Percentiles rank a stretch among this genome's conserved stretches.
Conservation (phyloP, 2,797 vertebrate genomes). For the Pagetopsis macropterus region DNA sequence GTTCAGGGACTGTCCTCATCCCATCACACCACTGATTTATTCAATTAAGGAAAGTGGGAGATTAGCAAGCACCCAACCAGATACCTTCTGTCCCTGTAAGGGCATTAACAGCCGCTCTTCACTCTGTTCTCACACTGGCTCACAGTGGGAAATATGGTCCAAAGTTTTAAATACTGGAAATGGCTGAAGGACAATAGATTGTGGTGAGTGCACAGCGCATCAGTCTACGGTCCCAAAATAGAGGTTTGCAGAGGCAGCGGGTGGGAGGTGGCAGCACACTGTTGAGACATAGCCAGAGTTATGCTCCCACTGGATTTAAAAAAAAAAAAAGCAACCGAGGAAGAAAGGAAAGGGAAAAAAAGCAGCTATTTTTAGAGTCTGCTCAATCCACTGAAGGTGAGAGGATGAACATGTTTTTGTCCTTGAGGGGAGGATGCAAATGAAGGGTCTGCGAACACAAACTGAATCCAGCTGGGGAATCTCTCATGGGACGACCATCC, state of each 20-base stretch:
- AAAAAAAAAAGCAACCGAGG: too few relatives aligned
- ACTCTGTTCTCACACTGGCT: conserved; percentile 27
- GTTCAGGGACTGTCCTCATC: conserved; percentile 53
- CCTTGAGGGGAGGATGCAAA: conserved; percentile 14
- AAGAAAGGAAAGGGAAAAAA: conserved; percentile 40
- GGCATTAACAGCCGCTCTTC: conserved; percentile 29
- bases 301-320: conserved; percentile 65
- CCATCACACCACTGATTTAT: conserved; percentile 71
- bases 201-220: conserved; percentile 50
- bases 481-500: conserved; percentile 20
- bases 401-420: conserved; percentile 41
- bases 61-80: conserved; percentile 69
- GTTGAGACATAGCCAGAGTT: conserved; percentile 53
- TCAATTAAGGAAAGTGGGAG: conserved; percentile 72
- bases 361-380: conserved; percentile 71
- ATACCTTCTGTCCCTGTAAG: conserved; percentile 60
- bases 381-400: conserved; percentile 38
- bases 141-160: conserved; percentile 4
- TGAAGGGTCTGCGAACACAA: conserved; percentile 39
- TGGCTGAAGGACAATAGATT: conserved; percentile 47
- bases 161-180: conserved; percentile 33
- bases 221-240: conserved; percentile 71
- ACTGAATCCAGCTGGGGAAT: conserved; percentile 39
- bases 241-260: conserved; percentile 70
- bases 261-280: conserved; percentile 61